A percentile compares a stretch with the other conserved stretches of the same genome.
These are phyloP conservation scores for Ips typographus DNA, from an alignment of 1,140 invertebrate genomes.

Conservation along the genomic window DNA sequence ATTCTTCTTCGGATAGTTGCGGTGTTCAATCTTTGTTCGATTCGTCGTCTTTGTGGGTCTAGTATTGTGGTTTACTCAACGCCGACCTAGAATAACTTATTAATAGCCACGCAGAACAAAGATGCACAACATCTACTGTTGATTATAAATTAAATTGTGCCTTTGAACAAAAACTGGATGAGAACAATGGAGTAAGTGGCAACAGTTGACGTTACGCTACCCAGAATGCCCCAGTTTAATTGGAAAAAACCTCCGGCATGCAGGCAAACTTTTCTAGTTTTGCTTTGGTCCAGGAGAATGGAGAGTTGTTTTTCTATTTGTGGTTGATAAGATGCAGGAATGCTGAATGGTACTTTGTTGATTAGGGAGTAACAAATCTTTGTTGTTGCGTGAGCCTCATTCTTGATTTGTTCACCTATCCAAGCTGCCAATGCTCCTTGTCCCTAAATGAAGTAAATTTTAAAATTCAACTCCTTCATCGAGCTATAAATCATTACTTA, in stretches of 20 bases:
- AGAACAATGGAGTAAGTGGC: conserved; percentile 21
- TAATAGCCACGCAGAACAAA: not conserved
- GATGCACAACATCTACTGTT: not conserved
- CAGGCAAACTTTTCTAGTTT: conserved; percentile 9
- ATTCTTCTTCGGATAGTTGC: conserved; percentile 13
- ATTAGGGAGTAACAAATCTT: conserved; percentile 5
- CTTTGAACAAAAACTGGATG: conserved; percentile 23
- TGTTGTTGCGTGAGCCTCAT: conserved; percentile 9
- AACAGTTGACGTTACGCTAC: conserved; percentile 17
- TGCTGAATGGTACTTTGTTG: conserved; percentile 7
- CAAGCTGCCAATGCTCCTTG: conserved; percentile 10
- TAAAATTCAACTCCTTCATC: not conserved
- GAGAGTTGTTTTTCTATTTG: conserved; percentile 1
- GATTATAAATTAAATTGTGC: not conserved
- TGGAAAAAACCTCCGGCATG: conserved; percentile 23
- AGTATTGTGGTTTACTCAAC: not conserved
- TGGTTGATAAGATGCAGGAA: not conserved
- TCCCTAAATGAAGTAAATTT: conserved; percentile 3
- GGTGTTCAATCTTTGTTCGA: conserved; percentile 11
- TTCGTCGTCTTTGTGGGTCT: not conserved
- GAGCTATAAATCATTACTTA: not conserved
- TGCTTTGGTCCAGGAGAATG: conserved; percentile 14
- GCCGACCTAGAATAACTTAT: conserved; percentile 2
- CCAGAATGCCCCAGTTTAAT: conserved; percentile 22
- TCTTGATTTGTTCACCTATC: conserved; percentile 11